Evolutionary conservation across 2,113 vertebrate species (phyloP).

Genomic region (Corythornis vintsioides): DNA sequence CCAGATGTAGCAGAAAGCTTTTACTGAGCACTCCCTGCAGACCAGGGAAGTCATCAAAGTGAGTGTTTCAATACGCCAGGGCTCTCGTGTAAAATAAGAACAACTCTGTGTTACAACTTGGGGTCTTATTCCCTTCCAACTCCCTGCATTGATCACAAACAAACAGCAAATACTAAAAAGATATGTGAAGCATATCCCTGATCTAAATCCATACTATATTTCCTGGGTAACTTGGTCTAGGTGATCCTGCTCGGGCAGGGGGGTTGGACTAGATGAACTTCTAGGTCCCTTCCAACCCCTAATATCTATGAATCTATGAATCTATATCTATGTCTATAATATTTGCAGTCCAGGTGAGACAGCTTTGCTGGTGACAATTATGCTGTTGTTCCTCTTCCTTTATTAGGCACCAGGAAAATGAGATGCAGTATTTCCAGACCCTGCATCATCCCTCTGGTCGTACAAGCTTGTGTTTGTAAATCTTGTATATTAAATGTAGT

Average conservation of each 20-base stretch:
- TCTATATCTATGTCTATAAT: not conserved
- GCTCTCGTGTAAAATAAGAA: slow-evolving; percentile 60
- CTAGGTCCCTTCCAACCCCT: too few species aligned
- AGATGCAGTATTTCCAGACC: not conserved
- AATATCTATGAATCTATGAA: too few species aligned
- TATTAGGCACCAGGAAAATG: not conserved
- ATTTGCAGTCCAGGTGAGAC: not conserved
- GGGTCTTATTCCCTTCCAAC: slow-evolving; percentile 10
- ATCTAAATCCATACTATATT: not conserved
- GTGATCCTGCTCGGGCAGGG: too few species aligned
- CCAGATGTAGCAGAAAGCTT: slow-evolving; percentile 40
- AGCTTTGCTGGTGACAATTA: not conserved
- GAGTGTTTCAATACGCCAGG: slow-evolving; percentile 53
- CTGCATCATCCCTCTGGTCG: not conserved
- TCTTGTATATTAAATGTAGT: not conserved
- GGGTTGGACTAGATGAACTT: too few species aligned
- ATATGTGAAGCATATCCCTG: not conserved
- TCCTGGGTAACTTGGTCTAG: too few species aligned
- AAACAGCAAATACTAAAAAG: not conserved
- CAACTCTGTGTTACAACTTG: not conserved
- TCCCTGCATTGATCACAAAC: not conserved
- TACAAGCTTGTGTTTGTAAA: not conserved
- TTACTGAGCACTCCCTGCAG: slow-evolving; percentile 48
- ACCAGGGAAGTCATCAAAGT: slow-evolving; percentile 41
- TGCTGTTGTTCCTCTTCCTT: not conserved